Evolutionary conservation across 2,888 invertebrate genomes (phyloP), one percentile per base, ranked within the genome.

Genomic region (Xanthorhoe spadicearia): DNA sequence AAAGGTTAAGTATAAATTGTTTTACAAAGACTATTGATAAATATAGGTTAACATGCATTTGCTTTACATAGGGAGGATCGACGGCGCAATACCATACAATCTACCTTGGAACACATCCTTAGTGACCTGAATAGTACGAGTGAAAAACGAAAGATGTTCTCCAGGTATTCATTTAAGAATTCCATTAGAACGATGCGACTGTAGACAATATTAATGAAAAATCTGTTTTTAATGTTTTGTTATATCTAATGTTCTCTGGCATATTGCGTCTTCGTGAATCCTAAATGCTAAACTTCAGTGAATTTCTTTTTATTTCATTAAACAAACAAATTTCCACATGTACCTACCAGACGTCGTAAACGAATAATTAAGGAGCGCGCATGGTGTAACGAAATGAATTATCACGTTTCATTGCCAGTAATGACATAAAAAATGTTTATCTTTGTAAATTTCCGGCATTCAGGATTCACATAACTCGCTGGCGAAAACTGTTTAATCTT

Each of bases 181-280:
- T 48, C 6, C 50, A 64, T 46, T 64, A 50, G 50, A 60, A 60
- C 32, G 54, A 50, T 64, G 60, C 63, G 67, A 67, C 60, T 63
- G 38, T 55, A 51, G 49, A 1, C 32, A 23, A 35, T 50, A 38
- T 9, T 51, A 51, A 56, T 9, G 56, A 4, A 52, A 57, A 63
- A 23, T 23, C 46, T 58, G 52, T 52, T 57, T 48, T 35, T 35
- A 19, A 18, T 35, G 15, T 64, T 52, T 52, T 18, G 9, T 9
- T 51, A 51, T 58, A 18, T n/a, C n/a, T n/a, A n/a, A 1, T 48
- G 13, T 50, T 73, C 69, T 79, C 77, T 79, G 82, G 80, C 74
- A 72, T 84, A 89, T 91, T 91, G 90, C 91, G 90, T 87, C 90
- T 79, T 88, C 89, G 90, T 91, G 91, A 91, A 91, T 91, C 90